A percentile compares a stretch with the other conserved stretches of the same genome.
These are phyloP conservation scores for Melanargia galathea DNA, from an alignment of 2,888 invertebrate genomes.

Conservation along the genomic window DNA sequence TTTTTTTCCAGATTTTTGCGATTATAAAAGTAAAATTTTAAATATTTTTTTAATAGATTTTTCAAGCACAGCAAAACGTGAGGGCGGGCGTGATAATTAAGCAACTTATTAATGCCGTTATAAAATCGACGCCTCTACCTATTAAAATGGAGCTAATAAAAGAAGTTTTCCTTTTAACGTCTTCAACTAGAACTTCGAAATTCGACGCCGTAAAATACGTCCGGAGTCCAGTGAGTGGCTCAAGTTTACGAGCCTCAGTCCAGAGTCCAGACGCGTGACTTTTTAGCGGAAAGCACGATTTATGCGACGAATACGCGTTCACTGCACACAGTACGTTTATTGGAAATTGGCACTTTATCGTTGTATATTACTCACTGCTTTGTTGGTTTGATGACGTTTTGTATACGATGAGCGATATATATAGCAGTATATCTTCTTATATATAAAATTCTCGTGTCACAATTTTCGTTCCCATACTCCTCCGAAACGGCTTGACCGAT, in stretches of 20 bases:
- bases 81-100: conserved; percentile 56
- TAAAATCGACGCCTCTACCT: conserved; percentile 62
- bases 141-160: conserved; percentile 53
- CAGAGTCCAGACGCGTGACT: conserved; percentile 58
- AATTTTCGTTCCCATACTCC: too few species aligned
- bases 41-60: not conserved
- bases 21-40: too few species aligned
- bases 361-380: too few species aligned
- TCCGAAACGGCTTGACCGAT: too few species aligned
- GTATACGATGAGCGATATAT: too few species aligned
- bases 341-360: conserved; percentile 6
- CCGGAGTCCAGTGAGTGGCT: conserved; percentile 31
- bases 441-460: too few species aligned
- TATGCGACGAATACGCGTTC: conserved; percentile 49
- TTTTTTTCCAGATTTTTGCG: too few species aligned
- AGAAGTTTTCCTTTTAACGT: conserved; percentile 69
- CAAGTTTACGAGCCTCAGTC: conserved; percentile 47
- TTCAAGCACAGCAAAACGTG: conserved; percentile 20
- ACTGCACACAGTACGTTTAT: conserved; percentile 28
- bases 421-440: too few species aligned
- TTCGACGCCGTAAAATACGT: conserved; percentile 57
- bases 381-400: too few species aligned
- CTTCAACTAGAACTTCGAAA: conserved; percentile 54
- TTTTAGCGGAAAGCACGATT: conserved; percentile 58
- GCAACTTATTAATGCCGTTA: conserved; percentile 70